Evolutionary conservation across 2,797 vertebrate genomes (phyloP).

Genomic region (Pogonophryne albipinna): DNA sequence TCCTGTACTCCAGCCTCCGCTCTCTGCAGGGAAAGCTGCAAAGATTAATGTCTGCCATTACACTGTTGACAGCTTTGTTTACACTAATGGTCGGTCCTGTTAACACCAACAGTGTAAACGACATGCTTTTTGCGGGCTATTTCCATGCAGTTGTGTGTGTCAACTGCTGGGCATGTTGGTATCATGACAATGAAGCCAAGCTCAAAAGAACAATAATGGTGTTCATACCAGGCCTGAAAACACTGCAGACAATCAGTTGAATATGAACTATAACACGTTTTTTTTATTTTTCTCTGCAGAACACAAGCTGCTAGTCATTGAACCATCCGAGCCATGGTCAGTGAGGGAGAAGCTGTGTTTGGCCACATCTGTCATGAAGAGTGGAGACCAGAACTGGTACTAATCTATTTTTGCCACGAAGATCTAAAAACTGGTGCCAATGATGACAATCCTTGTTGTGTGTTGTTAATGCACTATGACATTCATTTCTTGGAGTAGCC

Average conservation of each 20-base stretch:
- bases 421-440: background rate
- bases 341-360: conserved; percentile 96
- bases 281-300: conserved; percentile 78
- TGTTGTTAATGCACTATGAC: conserved; percentile 1
- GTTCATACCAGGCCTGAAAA: conserved; percentile 34
- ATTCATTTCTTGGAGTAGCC: no score
- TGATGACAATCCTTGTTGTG: background rate
- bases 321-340: conserved; percentile 96
- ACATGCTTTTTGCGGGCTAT: conserved; percentile 11
- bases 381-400: conserved; percentile 98
- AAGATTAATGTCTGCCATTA: conserved; percentile 51
- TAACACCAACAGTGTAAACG: conserved; percentile 5
- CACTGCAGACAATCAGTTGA: background rate
- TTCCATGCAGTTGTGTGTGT: background rate
- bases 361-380: conserved; percentile 98
- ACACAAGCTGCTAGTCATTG: conserved; percentile 93
- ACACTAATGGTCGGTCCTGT: conserved; percentile 3
- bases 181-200: conserved; percentile 4
- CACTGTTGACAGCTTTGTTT: conserved; percentile 43
- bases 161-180: conserved; percentile 24
- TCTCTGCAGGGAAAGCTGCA: conserved; percentile 42
- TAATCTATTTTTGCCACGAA: conserved; percentile 7
- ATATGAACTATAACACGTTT: conserved; percentile 1
- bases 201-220: conserved; percentile 3
- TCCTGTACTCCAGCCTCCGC: conserved; percentile 52